Evolutionary conservation across 1,140 invertebrate genomes (phyloP), one percentile per base, ranked within the genome.

Genomic region (Calliopsis andreniformis): DNA sequence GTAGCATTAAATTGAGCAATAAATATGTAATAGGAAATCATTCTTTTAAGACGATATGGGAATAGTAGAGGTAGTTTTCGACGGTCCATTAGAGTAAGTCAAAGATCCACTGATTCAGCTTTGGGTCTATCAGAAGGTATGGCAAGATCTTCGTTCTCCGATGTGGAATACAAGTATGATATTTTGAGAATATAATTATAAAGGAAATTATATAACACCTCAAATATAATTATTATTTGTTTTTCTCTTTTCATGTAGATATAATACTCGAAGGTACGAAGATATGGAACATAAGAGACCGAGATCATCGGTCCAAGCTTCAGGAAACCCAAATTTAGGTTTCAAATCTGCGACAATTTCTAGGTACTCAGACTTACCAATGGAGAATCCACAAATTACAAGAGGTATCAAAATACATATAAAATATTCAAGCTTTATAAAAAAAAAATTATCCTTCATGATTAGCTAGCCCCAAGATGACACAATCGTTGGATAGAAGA

Each of bases 31-130:
- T 20, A 16, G 71, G n/a, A 23, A 0, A 28, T 8, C 43, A 55
- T 51, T 43, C 81, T 86, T 80, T 59, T 53, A 78, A 91, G 89
- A 43, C 87, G 92, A 82, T 91, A 89, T 73, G 86, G 81, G 47
- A 88, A 88, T 39, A 87, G 76, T 68, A 89, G 92, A 76, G 93
- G 81, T 42, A 42, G 92, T 6, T 93, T 93, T 80, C 92, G 94
- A 81, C 92, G 95, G 79, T 96, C 96, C 7, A 93, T 95, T 42
- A 93, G 96, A 55, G 92, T 93, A 35, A 96, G 95, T 3, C 95
- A 96, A 61, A 93, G 95, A 75, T 96, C 96, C 3, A 94, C 94
- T 0, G 95, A 96, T 81, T 87, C 91, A 73, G 93, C 92, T 12
- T 86, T 93, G 47, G 92, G 90, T 12, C 85, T 93, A 72, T 93